These are phyloP conservation scores for Nasua narica DNA, from an alignment of 2,797 vertebrate genomes.

Conservation along the genomic window DNA sequence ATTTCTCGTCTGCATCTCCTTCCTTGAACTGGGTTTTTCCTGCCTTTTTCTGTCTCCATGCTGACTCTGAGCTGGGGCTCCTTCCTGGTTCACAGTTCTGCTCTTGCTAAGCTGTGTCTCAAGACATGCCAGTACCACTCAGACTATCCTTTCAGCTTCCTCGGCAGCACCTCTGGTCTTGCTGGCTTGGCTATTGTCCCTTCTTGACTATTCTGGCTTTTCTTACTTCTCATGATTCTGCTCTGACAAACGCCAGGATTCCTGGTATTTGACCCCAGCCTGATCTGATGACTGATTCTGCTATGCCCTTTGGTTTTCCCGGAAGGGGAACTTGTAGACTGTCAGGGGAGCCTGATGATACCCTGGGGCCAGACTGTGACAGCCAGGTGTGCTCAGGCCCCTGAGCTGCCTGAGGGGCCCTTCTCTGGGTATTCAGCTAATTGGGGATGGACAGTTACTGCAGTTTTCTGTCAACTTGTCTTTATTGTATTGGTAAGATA, in stretches of 20 bases:
- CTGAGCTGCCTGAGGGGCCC: constrained; percentile 56
- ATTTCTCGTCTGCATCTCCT: background rate
- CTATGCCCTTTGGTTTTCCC: constrained; percentile 69
- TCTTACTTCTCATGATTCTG: constrained; percentile 45
- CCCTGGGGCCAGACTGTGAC: constrained; percentile 73
- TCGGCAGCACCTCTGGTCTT: background rate
- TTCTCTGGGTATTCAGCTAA: constrained; percentile 61
- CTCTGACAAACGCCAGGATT: constrained; percentile 47
- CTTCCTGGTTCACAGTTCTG: background rate
- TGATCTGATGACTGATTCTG: constrained; percentile 66
- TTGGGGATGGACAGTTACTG: constrained; percentile 56
- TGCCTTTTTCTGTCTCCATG: background rate
- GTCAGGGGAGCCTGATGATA: constrained; percentile 66
- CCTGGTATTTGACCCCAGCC: constrained; percentile 66
- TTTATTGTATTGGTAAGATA: constrained; percentile 66
- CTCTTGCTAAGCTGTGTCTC: background rate
- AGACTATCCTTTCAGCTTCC: background rate
- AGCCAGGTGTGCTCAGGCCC: constrained; percentile 41
- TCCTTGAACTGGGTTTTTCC: background rate
- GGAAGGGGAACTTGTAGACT: constrained; percentile 69
- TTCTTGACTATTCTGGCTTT: constrained; percentile 40
- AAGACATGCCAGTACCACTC: no score
- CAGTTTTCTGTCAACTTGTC: constrained; percentile 57
- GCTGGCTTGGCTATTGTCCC: background rate
- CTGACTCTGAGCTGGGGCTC: background rate